Evolutionary conservation across 2,797 vertebrate species (phyloP), one percentile per base, ranked within the genome.

Genomic region (Eptatretus atami): DNA sequence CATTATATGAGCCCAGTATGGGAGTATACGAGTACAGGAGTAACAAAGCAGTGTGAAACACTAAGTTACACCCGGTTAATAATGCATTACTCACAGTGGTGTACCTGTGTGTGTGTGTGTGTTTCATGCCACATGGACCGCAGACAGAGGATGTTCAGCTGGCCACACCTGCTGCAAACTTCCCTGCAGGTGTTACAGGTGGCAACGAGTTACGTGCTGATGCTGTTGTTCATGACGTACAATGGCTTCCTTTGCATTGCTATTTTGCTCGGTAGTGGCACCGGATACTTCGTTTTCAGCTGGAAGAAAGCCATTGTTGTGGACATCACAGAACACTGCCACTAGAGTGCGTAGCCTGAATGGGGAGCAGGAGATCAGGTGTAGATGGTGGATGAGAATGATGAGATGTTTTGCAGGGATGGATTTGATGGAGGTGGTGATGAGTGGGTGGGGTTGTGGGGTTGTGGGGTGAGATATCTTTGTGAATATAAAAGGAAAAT

Each of bases 171-270:
- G 68, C 69, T 95, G 67, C 90, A 96, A 70, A 93, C 90, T 0
- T 67, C 82, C n/a, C 76, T 96, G 52, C 90, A 96, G 71, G 66
- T 96, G 69, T 66, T 96, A 68, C 90, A 96, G 63, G 90, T 96
- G 54, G 84, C 87, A 60, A 73, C 92, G 75, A 93, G 86, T 73
- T 96, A 96, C 74, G 80, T 95, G 70, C 79, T 96, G 65, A 95
- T 96, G 90, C 80, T 96, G 19, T 74, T 96, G 74, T 96, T 95
- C 75, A 96, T 96, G 90, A 93, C 85, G 3, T 96, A 92, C 79
- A 96, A 96, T 0, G 87, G 78, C 2, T 95, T 83, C 77, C 81
- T 96, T n/a, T 96, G 88, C 75, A 90, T 94, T 2, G 84, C 90
- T 0, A 83, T 90, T 70, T 85, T 86, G 0, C 72, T 76, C 0